phyloP scores from a whole-genome alignment of 2,797 vertebrate species.

The Phyllotis vaccarum region DNA sequence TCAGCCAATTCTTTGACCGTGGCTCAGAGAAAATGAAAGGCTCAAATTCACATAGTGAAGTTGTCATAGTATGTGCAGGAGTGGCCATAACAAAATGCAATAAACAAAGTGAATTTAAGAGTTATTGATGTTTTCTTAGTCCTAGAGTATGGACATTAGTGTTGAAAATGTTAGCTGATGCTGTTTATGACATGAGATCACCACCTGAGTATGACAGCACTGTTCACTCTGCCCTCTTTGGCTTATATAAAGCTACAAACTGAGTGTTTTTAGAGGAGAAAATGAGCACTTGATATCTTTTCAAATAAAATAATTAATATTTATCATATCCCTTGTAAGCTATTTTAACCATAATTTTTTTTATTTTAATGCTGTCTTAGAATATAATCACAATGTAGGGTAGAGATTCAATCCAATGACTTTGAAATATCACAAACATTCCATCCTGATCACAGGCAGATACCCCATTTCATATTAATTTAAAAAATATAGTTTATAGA shows the following conservation, averaged over 20 bases:
- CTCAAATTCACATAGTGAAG: background rate
- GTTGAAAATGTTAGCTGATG: background rate
- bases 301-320: background rate
- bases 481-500: background rate
- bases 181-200: background rate
- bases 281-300: background rate
- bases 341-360: background rate
- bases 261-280: background rate
- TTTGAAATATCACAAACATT: background rate
- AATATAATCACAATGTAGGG: background rate
- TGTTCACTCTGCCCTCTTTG: background rate
- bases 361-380: background rate
- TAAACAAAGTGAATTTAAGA: background rate
- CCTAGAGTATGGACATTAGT: background rate
- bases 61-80: background rate
- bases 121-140: slow-evolving; percentile 3
- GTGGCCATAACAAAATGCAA: background rate
- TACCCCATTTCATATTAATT: background rate
- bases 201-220: background rate
- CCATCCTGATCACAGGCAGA: background rate
- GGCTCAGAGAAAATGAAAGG: slow-evolving; percentile 1
- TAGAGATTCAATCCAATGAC: background rate
- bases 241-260: background rate
- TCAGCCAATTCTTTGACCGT: slow-evolving; percentile 13
- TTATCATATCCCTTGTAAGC: background rate